Base-by-base conservation (phyloP, 1,140 invertebrate genomes). In the Danaus plexippus region DNA sequence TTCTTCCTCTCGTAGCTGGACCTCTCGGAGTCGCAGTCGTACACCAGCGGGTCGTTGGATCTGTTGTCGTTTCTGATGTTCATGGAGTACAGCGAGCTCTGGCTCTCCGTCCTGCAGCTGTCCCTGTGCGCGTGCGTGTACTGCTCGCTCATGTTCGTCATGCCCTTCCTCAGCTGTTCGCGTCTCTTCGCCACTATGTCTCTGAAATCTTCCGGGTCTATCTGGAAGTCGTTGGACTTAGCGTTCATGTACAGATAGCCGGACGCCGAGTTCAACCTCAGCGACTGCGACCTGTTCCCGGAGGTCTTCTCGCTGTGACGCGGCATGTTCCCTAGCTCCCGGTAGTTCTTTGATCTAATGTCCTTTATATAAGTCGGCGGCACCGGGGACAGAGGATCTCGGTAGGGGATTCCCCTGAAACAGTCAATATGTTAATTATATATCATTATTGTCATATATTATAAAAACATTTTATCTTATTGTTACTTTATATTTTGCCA, bases 231-330 rank as follows among this genome's bases (percentile, higher is more conserved):
- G 57, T 87, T 85, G 8, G 76, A 73, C 41, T 74, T 83, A 0
- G 87, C 87, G 67, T 88, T 88, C 87, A 88, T 88, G 43, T 87
- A 88, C 0, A 88, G 63, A 57, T 88, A 87, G 0, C 87, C 87
- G 0, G 87, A 88, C 0, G 87, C 87, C 0, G 87, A 88, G 51
- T 88, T 88, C 0, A 88, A 75, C 9, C 87, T 61, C 0, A 88
- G 57, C 0, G 85, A 79, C 48, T 87, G 85, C 0, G 84, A 88
- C 7, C 72, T 67, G 54, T 78, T 80, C 0, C 75, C 69, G 0
- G 80, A 82, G 0, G 78, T 66, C 47, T 85, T 87, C 51, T 88
- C 87, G 11, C 87, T 88, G 69, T 81, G 86, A 0, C 87, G 74
- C 1, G 87, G 87, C 55, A 88, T 63, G 47, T 64, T 61, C 40